Evolutionary conservation across 2,888 invertebrate species (phyloP), one percentile per base, ranked within the genome.

Genomic region (Troglohyphantes excavatus): DNA sequence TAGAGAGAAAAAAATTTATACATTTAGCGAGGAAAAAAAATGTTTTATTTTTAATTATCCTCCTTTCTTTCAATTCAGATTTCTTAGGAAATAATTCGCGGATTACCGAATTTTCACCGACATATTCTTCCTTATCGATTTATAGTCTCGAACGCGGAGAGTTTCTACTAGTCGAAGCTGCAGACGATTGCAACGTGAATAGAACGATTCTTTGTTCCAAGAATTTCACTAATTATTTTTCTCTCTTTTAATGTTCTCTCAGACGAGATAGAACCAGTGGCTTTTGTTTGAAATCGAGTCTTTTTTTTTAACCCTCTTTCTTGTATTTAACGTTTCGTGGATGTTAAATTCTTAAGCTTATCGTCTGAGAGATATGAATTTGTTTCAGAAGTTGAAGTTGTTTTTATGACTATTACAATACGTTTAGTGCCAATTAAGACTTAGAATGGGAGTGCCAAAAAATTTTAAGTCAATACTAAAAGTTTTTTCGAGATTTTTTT

Each of bases 141-240:
- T 82, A 75, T 73, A 23, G 26, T 39, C 39, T 68, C 33, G 33
- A 68, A 39, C 53, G 67, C 46, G 29, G 46, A 46, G n/a, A 61
- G 68, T 76, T 68, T 61, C 61, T 61, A 27, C 83, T 53, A 46
- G 63, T 19, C 23, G 39, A 59, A 73, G 53, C 21, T 19, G 43
- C 33, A 61, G 46, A 53, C 19, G 67, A 67, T 76, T 68, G 61
- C 61, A 21, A 63, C 26, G 43, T 27, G 63, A 46, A 61, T 29
- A 29, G 79, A 72, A 81, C 43, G 43, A 11, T n/a, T 53, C 78
- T 82, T 88, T 82, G 82, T 88, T 82, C 86, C 59, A 65, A 82
- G 68, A 88, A 88, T 88, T 88, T 88, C 88, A 82, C 88, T 88
- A 88, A 88, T 88, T 88, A 88, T 88, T 88, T 86, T 82, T 82